Percentiles rank a stretch among this genome's conserved stretches.
Evolutionary conservation across 64 coral and sea anemone genomes (phyloP).

Genomic region (Trachythela sp.): DNA sequence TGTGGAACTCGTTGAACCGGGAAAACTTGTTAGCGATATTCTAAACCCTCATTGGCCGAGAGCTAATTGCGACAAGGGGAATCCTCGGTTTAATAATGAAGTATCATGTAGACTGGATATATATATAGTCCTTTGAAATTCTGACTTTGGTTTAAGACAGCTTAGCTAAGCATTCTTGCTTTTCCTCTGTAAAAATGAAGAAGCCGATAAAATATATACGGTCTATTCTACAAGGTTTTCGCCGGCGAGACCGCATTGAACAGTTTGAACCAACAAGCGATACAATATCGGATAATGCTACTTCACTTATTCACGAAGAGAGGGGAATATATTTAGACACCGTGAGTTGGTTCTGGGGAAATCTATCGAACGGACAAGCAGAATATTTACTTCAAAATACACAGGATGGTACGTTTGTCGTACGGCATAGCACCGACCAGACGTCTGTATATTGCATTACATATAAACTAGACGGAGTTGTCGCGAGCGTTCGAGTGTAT

Average conservation of each 20-base stretch:
- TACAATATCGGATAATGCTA: background rate
- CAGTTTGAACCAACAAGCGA: background rate
- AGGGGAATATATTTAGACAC: background rate
- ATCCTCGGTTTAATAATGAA: background rate
- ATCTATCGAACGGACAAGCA: background rate
- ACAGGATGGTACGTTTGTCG: background rate
- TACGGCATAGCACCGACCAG: background rate
- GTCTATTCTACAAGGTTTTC: background rate
- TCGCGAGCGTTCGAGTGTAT: background rate
- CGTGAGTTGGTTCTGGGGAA: background rate
- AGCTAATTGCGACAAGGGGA: background rate
- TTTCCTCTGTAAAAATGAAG: background rate
- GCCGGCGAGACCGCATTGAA: background rate
- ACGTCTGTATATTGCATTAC: background rate
- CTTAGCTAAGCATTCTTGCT: too few species aligned
- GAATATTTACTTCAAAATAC: background rate
- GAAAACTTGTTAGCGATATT: background rate
- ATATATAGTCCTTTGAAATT: background rate
- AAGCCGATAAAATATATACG: background rate
- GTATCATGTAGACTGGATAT: background rate
- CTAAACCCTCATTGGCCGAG: background rate
- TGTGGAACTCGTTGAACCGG: background rate
- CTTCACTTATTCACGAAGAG: background rate
- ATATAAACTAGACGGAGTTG: conserved; percentile 1
- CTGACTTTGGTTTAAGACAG: too few species aligned